Base-by-base conservation (phyloP, 2,113 vertebrate species). In the Opisthocomus hoazin region DNA sequence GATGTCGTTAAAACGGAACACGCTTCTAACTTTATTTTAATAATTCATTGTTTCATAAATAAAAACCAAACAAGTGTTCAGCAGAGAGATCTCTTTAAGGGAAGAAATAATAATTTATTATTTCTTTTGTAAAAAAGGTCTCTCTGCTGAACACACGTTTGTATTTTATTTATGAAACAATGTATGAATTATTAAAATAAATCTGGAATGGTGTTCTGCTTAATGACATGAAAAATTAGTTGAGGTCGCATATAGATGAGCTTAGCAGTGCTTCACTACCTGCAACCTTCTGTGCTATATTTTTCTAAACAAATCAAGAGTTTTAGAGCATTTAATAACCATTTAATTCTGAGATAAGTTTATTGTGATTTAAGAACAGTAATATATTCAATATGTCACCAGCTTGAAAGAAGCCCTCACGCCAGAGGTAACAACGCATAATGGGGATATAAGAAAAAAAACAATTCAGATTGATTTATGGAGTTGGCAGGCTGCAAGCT, bases 81-180 rank as follows among this genome's bases (percentile, higher is more conserved):
- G 98, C 97, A 96, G 97, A 97, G 97, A 97, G 97, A 95, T 97
- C 96, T 97, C 95, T 98, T 98, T 98, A 98, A 97, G 96, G 93
- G 91, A 94, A 98, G 90, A 97, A 97, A 98, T 97, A 97, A 97
- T 98, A 98, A 98, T 98, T 98, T 97, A 97, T 96, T 97, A 97
- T 98, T 98, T 98, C 97, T 97, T 98, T 97, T 94, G 96, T 97
- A 75, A 96, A 93, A 97, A 89, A 93, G 96, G 95, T 98, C 96
- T 98, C 97, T 97, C 93, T 94, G 88, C 97, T 97, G 97, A 97
- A 97, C 91, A 97, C 96, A 94, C 65, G 23, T 97, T 98, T 96
- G 94, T 98, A 98, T 98, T 97, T 98, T 98, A 98, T 98, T 98
- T 98, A 98, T 98, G 98, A 98, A 98, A 97, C 96, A 95, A 94